phyloP scores from a whole-genome alignment of 2,113 vertebrate species.

The Campylomormyrus tamandua region DNA sequence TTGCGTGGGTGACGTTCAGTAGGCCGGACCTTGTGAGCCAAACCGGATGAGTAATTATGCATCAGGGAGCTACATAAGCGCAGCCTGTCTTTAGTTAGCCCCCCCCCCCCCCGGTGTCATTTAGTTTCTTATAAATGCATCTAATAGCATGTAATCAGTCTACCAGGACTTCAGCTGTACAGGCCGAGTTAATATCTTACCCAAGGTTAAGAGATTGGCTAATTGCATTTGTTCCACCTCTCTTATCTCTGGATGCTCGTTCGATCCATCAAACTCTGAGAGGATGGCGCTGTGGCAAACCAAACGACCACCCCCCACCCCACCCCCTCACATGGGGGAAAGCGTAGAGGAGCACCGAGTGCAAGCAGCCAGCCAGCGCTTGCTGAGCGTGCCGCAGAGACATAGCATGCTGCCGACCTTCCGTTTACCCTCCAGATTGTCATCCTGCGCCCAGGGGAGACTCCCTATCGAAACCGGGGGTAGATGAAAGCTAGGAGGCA shows the following conservation, averaged over 20 bases:
- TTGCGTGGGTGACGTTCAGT: not conserved
- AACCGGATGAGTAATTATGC: not conserved
- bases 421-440: not conserved
- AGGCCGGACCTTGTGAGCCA: not conserved
- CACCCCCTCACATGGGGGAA: no score
- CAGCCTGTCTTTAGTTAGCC: not conserved
- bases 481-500: no score
- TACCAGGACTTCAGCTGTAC: not conserved
- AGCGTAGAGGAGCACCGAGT: no score
- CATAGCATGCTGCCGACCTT: not conserved
- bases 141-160: not conserved
- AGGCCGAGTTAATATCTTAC: not conserved
- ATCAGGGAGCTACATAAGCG: not conserved
- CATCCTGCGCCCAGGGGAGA: not conserved
- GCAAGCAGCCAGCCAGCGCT: not conserved
- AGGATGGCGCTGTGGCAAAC: not conserved
- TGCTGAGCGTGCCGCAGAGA: not conserved
- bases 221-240: not conserved
- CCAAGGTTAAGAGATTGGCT: not conserved
- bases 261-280: not conserved
- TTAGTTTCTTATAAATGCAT: not conserved
- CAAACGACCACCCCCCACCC: not conserved
- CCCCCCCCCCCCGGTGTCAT: not conserved
- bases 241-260: not conserved
- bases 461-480: no score